Percentiles rank a stretch among this genome's conserved stretches.
Evolutionary conservation across 2,113 vertebrate species (phyloP).

Genomic region (Eolophus roseicapilla): DNA sequence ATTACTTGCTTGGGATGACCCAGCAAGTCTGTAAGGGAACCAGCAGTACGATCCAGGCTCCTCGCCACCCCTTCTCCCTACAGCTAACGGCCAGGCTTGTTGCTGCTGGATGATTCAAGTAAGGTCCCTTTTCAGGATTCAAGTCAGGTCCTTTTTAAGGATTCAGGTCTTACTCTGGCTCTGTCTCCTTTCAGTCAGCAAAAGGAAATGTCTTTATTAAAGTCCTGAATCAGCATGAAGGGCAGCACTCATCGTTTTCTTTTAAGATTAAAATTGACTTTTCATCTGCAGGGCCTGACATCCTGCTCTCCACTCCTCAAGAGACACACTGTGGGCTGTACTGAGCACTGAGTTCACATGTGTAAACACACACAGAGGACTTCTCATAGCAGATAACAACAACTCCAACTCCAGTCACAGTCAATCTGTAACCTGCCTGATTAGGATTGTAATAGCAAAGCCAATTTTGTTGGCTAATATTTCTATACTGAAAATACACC

Average conservation of each 20-base stretch:
- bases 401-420: neutral
- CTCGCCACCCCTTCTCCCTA: neutral
- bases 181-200: slow-evolving; percentile 15
- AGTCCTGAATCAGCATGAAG: slow-evolving; percentile 40
- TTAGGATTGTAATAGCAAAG: neutral
- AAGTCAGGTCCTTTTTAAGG: slow-evolving; percentile 26
- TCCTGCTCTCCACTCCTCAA: neutral
- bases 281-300: neutral
- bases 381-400: neutral
- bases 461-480: neutral
- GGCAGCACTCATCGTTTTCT: slow-evolving; percentile 16
- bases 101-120: neutral
- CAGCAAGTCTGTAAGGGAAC: neutral
- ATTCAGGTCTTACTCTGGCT: slow-evolving; percentile 26
- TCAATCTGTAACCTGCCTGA: neutral
- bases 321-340: fast-evolving
- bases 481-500: neutral
- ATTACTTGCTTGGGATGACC: neutral
- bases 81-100: neutral
- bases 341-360: neutral
- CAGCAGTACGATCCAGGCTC: neutral
- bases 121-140: neutral
- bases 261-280: slow-evolving; percentile 46
- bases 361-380: neutral
- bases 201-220: slow-evolving; percentile 44